Conservation (phyloP, 2,113 vertebrate species). For the Antidorcas marsupialis region DNA sequence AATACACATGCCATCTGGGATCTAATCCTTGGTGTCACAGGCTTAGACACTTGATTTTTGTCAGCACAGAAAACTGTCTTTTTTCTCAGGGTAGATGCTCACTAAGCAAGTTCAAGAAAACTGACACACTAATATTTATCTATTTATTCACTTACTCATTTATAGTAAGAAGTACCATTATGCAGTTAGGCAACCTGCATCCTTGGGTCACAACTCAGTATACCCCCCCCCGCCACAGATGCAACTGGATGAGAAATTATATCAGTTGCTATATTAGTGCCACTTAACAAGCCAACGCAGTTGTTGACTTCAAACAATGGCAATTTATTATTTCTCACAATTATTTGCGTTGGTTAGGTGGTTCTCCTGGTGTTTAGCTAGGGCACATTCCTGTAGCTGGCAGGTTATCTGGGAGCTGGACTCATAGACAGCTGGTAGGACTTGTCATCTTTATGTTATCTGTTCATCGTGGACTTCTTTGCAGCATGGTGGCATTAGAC, state of each 20-base stretch:
- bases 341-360: neutral
- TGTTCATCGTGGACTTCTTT: neutral
- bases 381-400: neutral
- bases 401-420: neutral
- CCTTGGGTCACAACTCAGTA: neutral
- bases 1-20: neutral
- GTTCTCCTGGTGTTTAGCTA: neutral
- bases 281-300: neutral
- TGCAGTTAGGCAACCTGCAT: neutral
- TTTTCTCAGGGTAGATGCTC: neutral
- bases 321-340: neutral
- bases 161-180: neutral
- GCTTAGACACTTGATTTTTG: conserved; percentile 17
- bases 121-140: neutral
- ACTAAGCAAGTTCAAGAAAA: neutral
- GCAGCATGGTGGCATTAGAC: neutral
- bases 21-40: neutral
- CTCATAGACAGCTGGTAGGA: neutral
- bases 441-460: neutral
- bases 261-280: neutral
- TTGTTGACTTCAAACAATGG: neutral
- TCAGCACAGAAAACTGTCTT: neutral
- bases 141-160: neutral
- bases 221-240: neutral
- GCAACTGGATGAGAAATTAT: neutral